A percentile compares a stretch with the other conserved stretches of the same genome.
These are phyloP conservation scores for Atherinosoma microstoma DNA, from an alignment of 2,797 vertebrate genomes.

Conservation along the genomic window DNA sequence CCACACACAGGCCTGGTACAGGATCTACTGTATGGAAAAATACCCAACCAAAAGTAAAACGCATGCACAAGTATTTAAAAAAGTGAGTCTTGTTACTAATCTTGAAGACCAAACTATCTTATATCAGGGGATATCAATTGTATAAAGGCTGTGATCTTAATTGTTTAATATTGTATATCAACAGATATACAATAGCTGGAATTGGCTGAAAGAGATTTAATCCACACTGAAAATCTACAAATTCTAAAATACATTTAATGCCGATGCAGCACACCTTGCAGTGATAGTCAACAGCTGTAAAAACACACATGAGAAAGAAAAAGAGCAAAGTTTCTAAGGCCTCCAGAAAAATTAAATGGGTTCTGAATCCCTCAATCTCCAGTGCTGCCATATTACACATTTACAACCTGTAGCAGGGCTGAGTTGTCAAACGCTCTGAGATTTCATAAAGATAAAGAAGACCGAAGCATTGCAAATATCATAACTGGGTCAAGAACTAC, in stretches of 20 bases:
- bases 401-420: neutral
- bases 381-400: neutral
- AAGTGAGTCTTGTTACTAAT: neutral
- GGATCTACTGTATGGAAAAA: constrained; percentile 18
- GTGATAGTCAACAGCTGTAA: too few relatives aligned
- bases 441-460: neutral
- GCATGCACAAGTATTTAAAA: neutral
- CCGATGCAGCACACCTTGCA: neutral
- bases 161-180: neutral
- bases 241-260: too few relatives aligned
- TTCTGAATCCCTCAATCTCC: too few relatives aligned
- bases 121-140: neutral
- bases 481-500: neutral
- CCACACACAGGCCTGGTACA: constrained; percentile 60
- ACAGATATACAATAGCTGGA: too few relatives aligned
- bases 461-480: neutral
- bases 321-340: neutral
- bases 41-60: constrained; percentile 30
- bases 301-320: too few relatives aligned
- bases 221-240: too few relatives aligned
- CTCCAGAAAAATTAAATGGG: too few relatives aligned
- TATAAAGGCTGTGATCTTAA: neutral
- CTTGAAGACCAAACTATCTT: neutral
- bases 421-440: too few relatives aligned
- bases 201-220: neutral